A percentile compares a stretch with the other conserved stretches of the same genome.
Evolutionary conservation across 2,888 invertebrate genomes (phyloP).

Genomic region (Stenchaetothrips biformis): DNA sequence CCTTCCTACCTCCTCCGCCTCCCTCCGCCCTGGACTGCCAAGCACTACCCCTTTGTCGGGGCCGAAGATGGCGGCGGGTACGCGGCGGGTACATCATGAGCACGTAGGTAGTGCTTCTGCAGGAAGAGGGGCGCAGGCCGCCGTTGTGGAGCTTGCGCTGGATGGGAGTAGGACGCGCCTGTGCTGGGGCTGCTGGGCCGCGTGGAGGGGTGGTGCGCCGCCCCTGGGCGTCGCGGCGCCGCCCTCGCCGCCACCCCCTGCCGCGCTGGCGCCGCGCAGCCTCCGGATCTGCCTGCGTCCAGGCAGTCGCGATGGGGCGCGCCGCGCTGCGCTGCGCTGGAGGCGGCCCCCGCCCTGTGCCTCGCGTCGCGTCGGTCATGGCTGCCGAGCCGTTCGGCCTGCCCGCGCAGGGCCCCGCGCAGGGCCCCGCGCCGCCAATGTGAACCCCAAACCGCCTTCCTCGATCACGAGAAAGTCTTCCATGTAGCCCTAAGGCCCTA

Average conservation of each 20-base stretch:
- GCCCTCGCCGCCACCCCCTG: slow-evolving; percentile 29
- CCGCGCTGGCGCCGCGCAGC: slow-evolving; percentile 29
- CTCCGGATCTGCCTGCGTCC: background rate
- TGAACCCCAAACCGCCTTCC: background rate
- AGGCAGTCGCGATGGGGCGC: background rate
- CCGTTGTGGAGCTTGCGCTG: too few relatives aligned
- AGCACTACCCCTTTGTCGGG: too few relatives aligned
- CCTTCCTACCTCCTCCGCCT: slow-evolving; percentile 43
- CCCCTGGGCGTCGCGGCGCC: slow-evolving; percentile 2
- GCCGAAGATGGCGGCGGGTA: too few relatives aligned
- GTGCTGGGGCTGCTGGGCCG: too few relatives aligned
- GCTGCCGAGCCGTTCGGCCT: background rate
- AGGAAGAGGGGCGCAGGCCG: too few relatives aligned
- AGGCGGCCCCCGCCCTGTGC: background rate
- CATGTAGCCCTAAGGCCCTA: slow-evolving; percentile 35
- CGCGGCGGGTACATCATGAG: too few relatives aligned
- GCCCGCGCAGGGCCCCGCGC: slow-evolving; percentile 13
- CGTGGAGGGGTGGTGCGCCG: background rate
- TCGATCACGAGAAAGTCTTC: slow-evolving; percentile 32
- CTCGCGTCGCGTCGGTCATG: slow-evolving; percentile 18
- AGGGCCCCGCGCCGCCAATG: slow-evolving; percentile 19
- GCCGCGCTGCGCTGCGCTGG: background rate
- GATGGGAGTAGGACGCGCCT: too few relatives aligned
- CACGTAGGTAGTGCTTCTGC: too few relatives aligned
- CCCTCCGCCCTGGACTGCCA: background rate